These are phyloP conservation scores for Platichthys flesus DNA, from an alignment of 2,113 vertebrate species.

Conservation along the genomic window DNA sequence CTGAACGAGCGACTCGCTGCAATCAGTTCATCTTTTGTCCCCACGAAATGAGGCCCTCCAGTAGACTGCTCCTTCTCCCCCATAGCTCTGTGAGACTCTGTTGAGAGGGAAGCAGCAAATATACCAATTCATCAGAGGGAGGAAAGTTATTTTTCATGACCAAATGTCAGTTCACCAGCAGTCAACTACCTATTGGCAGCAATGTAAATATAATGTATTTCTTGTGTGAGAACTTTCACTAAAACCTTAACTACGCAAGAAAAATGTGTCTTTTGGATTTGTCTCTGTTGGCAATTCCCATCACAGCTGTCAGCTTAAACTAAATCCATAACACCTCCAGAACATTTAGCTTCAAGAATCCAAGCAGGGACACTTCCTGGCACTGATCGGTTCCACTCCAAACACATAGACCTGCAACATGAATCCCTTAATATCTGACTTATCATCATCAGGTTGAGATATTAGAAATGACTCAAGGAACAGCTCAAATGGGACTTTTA, in stretches of 20 bases:
- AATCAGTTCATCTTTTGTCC: constrained; percentile 88
- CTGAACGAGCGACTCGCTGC: constrained; percentile 78
- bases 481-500: background rate
- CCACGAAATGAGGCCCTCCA: constrained; percentile 79
- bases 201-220: background rate
- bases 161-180: background rate
- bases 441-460: background rate
- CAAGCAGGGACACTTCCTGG: constrained; percentile 19
- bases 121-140: background rate
- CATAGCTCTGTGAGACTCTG: constrained; percentile 44
- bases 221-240: constrained; percentile 1
- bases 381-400: constrained; percentile 27
- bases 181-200: background rate
- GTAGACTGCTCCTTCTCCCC: constrained; percentile 55
- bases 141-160: constrained; percentile 4
- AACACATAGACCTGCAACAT: constrained; percentile 11
- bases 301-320: constrained; percentile 56
- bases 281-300: constrained; percentile 24
- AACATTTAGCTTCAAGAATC: constrained; percentile 18
- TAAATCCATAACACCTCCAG: constrained; percentile 37
- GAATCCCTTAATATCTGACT: constrained; percentile 21
- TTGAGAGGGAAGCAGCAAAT: background rate
- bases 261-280: constrained; percentile 39
- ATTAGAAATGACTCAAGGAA: background rate
- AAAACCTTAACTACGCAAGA: background rate